These are phyloP conservation scores for Acanthochromis polyacanthus DNA, from an alignment of 2,113 vertebrate genomes.

Conservation along the genomic window DNA sequence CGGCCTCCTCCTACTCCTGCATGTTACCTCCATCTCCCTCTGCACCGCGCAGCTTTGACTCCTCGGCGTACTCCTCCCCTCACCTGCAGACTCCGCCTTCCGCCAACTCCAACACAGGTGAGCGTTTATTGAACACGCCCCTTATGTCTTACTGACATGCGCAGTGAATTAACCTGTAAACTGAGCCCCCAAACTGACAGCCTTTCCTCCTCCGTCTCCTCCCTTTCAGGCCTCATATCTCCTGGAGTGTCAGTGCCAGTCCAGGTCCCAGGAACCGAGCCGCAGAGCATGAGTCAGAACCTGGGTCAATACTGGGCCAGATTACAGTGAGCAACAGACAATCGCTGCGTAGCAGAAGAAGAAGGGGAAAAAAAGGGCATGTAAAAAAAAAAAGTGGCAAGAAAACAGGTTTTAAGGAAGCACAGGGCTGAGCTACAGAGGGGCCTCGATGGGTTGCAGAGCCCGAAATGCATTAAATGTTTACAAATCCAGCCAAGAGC, in stretches of 20 bases:
- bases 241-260: conserved; percentile 86
- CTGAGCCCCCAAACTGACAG: neutral
- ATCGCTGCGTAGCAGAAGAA: conserved; percentile 34
- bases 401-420: conserved; percentile 53
- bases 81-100: conserved; percentile 82
- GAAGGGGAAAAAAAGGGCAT: neutral
- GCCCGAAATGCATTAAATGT: conserved; percentile 76
- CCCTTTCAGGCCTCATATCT: conserved; percentile 82
- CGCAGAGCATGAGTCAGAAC: conserved; percentile 83
- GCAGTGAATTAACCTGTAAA: neutral
- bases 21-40: conserved; percentile 84
- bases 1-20: conserved; percentile 83
- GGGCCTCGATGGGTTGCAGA: conserved; percentile 50
- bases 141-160: neutral
- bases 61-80: conserved; percentile 81
- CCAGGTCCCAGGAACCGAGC: conserved; percentile 86
- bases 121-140: conserved; percentile 32
- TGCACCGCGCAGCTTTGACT: conserved; percentile 80
- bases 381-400: conserved; percentile 41
- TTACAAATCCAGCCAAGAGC: conserved; percentile 79
- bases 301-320: conserved; percentile 88
- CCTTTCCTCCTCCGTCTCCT: neutral
- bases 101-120: conserved; percentile 82
- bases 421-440: conserved; percentile 56
- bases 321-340: conserved; percentile 82